phyloP scores from a whole-genome alignment of 2,113 vertebrate genomes.

The Neodontobutis hainanensis region DNA sequence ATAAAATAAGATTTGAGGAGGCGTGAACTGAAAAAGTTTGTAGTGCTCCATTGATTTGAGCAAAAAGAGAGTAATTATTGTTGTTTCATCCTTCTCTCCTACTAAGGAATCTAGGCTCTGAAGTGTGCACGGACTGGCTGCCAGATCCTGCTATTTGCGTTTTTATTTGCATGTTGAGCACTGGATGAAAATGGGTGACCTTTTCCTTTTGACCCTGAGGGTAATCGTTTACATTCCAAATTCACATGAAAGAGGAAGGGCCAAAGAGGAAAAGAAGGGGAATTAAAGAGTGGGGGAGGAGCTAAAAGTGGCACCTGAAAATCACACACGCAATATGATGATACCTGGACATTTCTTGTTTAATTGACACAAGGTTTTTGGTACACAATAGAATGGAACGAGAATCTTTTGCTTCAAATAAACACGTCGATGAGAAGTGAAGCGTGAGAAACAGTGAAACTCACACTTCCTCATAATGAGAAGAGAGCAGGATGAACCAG shows the following conservation, averaged over 20 bases:
- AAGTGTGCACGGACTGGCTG: conserved; percentile 32
- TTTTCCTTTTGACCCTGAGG: conserved; percentile 59
- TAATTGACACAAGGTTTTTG: conserved; percentile 15
- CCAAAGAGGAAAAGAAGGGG: background rate
- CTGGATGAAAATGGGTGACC: conserved; percentile 60
- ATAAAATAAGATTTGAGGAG: conserved; percentile 9
- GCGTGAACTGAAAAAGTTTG: background rate
- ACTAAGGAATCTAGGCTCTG: conserved; percentile 15
- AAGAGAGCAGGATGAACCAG: conserved; percentile 53
- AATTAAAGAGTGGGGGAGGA: conserved; percentile 17
- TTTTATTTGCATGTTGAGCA: conserved; percentile 64
- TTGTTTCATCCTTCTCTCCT: background rate
- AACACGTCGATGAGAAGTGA: conserved; percentile 9
- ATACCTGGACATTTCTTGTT: conserved; percentile 3
- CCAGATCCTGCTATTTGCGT: conserved; percentile 52
- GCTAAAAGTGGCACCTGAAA: conserved; percentile 24
- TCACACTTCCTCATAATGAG: conserved; percentile 19
- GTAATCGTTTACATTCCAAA: conserved; percentile 55
- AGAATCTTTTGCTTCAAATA: conserved; percentile 1
- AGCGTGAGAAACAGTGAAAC: conserved; percentile 31
- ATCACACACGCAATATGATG: conserved; percentile 33
- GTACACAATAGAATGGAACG: conserved; percentile 18
- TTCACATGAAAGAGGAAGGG: conserved; percentile 16
- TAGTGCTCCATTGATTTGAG: conserved; percentile 21
- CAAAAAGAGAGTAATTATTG: conserved; percentile 16